phyloP scores from a whole-genome alignment of 2,888 invertebrate genomes.

The Archaeoteleia sp. region DNA sequence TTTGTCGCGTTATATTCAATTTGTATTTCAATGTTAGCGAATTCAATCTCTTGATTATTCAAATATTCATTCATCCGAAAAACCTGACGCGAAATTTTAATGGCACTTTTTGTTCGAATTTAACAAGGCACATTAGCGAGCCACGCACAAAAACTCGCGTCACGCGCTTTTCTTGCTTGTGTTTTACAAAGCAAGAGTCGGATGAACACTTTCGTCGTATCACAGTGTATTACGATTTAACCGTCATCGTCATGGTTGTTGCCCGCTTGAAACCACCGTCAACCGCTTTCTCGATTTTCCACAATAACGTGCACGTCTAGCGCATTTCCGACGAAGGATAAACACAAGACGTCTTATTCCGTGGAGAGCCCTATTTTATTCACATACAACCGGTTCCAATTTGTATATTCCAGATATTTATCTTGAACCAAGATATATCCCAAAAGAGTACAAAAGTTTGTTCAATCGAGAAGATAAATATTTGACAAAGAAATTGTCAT shows the following conservation, averaged over 20 bases:
- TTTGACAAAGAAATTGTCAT: no score
- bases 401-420: no score
- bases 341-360: constrained; percentile 5
- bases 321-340: constrained; percentile 7
- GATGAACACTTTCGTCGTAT: constrained; percentile 5
- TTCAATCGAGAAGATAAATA: no score
- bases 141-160: constrained; percentile 20
- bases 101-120: constrained; percentile 30
- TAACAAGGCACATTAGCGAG: constrained; percentile 17
- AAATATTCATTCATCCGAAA: constrained; percentile 25
- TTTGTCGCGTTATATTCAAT: constrained; percentile 1
- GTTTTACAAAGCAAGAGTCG: constrained; percentile 17
- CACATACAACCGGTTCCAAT: background rate
- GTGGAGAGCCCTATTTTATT: background rate
- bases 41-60: constrained; percentile 20
- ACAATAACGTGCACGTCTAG: constrained; percentile 14
- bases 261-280: constrained; percentile 40
- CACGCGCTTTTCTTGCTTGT: constrained; percentile 15
- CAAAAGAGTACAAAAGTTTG: no score
- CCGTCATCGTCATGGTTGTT: constrained; percentile 43
- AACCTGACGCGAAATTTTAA: constrained; percentile 6
- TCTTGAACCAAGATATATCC: no score
- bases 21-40: constrained; percentile 7
- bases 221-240: constrained; percentile 19
- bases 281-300: constrained; percentile 36